A percentile compares a stretch with the other conserved stretches of the same genome.
Conservation (phyloP, 2,888 invertebrate genomes). For the Eupithecia exiguata region DNA sequence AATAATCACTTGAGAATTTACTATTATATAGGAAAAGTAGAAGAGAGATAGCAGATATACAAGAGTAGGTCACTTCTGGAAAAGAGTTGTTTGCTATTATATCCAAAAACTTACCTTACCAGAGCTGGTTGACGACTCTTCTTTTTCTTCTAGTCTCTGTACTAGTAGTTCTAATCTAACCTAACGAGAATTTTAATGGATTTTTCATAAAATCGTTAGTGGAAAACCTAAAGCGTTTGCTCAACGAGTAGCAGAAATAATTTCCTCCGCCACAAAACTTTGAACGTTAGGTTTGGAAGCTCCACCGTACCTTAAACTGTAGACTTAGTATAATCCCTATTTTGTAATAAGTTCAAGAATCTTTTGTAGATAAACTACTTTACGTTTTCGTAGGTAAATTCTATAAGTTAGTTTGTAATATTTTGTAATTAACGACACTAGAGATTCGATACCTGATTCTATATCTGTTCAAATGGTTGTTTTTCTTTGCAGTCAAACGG, state of each 20-base stretch:
- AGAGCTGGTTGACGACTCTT: neutral
- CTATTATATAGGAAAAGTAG: neutral
- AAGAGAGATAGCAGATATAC: neutral
- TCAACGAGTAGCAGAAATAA: conserved; percentile 49
- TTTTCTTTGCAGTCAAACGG: conserved; percentile 5
- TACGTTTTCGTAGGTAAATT: conserved; percentile 23
- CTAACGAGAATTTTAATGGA: neutral
- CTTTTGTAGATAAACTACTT: conserved; percentile 41
- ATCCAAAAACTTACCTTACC: neutral
- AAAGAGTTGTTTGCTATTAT: neutral
- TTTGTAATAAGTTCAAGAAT: conserved; percentile 50
- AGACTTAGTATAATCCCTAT: conserved; percentile 49
- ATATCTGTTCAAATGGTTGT: neutral
- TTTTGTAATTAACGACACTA: neutral
- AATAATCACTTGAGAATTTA: conserved; percentile 41
- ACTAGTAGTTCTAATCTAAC: neutral
- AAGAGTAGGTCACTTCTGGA: neutral
- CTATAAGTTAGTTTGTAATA: neutral
- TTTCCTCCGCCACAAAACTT: conserved; percentile 51
- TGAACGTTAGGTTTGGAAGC: conserved; percentile 44
- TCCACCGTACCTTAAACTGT: conserved; percentile 47
- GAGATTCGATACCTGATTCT: neutral
- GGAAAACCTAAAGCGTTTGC: conserved; percentile 49
- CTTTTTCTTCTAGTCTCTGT: neutral
- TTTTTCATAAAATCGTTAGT: conserved; percentile 48